Evolutionary conservation across 1,140 invertebrate species (phyloP).

Genomic region (Nasonia vitripennis): DNA sequence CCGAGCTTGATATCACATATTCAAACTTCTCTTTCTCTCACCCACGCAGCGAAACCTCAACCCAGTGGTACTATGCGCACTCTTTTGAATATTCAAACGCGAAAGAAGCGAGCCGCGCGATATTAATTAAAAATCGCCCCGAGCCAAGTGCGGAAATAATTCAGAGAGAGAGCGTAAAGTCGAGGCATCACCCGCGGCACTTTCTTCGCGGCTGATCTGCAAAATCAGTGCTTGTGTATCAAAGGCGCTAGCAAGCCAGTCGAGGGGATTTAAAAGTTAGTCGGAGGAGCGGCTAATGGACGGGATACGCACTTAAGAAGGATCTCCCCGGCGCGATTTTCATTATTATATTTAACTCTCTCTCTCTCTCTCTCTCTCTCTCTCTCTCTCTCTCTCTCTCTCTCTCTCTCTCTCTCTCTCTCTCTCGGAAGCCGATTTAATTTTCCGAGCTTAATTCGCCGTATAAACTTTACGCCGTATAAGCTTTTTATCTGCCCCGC

Average conservation of each 20-base stretch:
- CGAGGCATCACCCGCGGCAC: background rate
- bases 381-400: too few relatives aligned
- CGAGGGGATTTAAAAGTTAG: conserved; percentile 6
- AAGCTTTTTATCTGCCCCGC: too few relatives aligned
- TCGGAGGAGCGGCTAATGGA: background rate
- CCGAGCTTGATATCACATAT: too few relatives aligned
- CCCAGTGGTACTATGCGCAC: too few relatives aligned
- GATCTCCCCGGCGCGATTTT: background rate
- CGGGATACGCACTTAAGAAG: background rate
- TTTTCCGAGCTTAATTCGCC: background rate
- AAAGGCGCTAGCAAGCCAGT: background rate
- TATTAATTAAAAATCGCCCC: conserved; percentile 13
- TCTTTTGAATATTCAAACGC: background rate
- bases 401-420: too few relatives aligned
- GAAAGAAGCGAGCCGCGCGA: background rate
- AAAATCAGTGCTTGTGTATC: background rate
- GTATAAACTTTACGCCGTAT: too few relatives aligned
- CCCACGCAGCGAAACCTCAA: too few relatives aligned
- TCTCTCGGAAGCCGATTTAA: background rate
- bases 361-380: too few relatives aligned
- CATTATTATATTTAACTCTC: background rate
- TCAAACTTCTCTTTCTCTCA: too few relatives aligned
- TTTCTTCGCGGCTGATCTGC: conserved; percentile 1
- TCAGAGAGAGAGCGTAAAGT: background rate
- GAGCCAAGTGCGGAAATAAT: background rate